These are phyloP conservation scores for Maconellicoccus hirsutus DNA, from an alignment of 1,140 invertebrate genomes.

Conservation along the genomic window DNA sequence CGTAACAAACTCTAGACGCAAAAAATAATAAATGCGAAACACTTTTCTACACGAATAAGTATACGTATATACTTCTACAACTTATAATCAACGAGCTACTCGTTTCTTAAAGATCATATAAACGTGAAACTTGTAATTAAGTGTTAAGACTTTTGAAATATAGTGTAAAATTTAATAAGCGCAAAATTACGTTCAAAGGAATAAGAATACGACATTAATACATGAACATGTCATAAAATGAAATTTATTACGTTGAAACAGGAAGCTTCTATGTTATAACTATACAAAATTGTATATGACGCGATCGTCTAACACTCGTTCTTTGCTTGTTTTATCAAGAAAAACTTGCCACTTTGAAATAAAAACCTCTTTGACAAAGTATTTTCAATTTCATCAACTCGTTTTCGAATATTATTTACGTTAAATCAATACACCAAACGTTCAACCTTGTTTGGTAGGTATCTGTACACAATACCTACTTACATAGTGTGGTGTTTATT, in stretches of 20 bases:
- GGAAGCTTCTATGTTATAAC: neutral
- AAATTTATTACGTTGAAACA: neutral
- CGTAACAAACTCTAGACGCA: too few species aligned
- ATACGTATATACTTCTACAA: neutral
- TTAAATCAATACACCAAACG: too few species aligned
- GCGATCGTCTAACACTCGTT: too few species aligned
- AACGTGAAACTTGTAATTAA: neutral
- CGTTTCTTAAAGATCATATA: neutral
- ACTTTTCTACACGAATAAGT: neutral
- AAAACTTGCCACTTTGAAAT: too few species aligned
- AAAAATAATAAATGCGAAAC: slow-evolving; percentile 3
- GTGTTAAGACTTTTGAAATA: slow-evolving; percentile 9
- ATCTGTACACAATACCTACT: too few species aligned
- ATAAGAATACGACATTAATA: slow-evolving; percentile 6
- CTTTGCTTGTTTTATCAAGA: too few species aligned
- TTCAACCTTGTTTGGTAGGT: too few species aligned
- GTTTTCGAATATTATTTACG: too few species aligned
- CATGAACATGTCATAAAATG: neutral
- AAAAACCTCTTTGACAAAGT: too few species aligned
- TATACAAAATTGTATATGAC: too few species aligned
- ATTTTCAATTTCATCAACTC: too few species aligned
- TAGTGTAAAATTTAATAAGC: neutral
- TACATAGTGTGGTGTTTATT: too few species aligned
- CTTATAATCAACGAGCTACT: neutral
- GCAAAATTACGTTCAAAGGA: neutral